These are phyloP conservation scores for Drosophila lini DNA, from an alignment of 1,140 invertebrate species.

Conservation along the genomic window DNA sequence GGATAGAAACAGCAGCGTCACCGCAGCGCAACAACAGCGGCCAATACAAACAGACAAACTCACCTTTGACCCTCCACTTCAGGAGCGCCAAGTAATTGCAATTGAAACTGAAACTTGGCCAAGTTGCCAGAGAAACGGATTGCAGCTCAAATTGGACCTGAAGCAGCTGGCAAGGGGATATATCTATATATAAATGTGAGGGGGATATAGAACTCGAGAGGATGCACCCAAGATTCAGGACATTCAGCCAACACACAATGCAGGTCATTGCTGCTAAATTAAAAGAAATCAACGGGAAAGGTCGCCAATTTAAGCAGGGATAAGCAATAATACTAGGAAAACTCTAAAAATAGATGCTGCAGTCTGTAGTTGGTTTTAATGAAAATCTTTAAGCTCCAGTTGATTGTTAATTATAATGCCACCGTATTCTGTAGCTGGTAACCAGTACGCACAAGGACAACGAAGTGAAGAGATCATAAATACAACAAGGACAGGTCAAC, in stretches of 20 bases:
- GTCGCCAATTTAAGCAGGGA: slow-evolving; percentile 36
- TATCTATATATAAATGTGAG: not conserved
- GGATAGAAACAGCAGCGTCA: slow-evolving; percentile 39
- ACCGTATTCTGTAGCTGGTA: slow-evolving; percentile 5
- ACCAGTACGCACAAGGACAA: slow-evolving; percentile 1
- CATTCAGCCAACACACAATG: slow-evolving; percentile 47
- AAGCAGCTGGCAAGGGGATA: not conserved
- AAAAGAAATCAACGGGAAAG: slow-evolving; percentile 61
- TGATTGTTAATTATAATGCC: slow-evolving; percentile 77
- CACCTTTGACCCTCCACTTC: slow-evolving; percentile 52
- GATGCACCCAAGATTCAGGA: slow-evolving; percentile 53
- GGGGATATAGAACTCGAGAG: not conserved
- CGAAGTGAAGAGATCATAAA: too few species aligned
- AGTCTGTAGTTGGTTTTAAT: slow-evolving; percentile 63
- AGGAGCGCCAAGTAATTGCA: too few species aligned
- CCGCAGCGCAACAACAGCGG: slow-evolving; percentile 49
- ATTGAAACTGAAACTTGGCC: slow-evolving; percentile 66
- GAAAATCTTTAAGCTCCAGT: slow-evolving; percentile 69
- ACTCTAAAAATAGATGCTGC: not conserved
- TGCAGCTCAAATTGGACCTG: slow-evolving; percentile 58
- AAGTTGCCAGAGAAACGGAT: slow-evolving; percentile 71
- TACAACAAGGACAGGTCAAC: too few species aligned
- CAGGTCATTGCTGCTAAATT: slow-evolving; percentile 74
- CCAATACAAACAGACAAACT: slow-evolving; percentile 67
- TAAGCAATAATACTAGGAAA: slow-evolving; percentile 16